phyloP scores from a whole-genome alignment of 2,113 vertebrate genomes.

The Bettongia penicillata region DNA sequence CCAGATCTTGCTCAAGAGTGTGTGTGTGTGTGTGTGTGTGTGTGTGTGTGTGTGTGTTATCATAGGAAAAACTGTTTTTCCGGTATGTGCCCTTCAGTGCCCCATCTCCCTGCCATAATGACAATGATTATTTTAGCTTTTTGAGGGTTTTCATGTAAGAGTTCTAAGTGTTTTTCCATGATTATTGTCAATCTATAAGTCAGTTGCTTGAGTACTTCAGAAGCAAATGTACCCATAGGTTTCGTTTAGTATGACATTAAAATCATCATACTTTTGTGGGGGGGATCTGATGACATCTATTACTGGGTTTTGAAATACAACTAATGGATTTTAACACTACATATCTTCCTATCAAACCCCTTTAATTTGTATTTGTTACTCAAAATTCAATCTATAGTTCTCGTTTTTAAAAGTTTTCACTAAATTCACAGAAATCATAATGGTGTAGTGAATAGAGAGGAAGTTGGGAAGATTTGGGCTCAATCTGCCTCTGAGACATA shows the following conservation, averaged over 20 bases:
- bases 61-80: background rate
- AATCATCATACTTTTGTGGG: background rate
- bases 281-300: background rate
- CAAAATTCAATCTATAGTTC: slow-evolving; percentile 56
- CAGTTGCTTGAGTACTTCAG: background rate
- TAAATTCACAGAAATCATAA: slow-evolving; percentile 22
- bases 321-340: background rate
- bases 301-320: slow-evolving; percentile 26
- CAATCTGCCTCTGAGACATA: background rate
- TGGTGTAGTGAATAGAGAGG: background rate
- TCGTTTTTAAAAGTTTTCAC: slow-evolving; percentile 16
- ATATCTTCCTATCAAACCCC: slow-evolving; percentile 34
- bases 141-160: background rate
- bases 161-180: background rate
- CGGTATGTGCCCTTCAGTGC: background rate
- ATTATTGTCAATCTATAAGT: background rate
- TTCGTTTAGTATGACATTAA: background rate
- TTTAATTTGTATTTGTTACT: slow-evolving; percentile 52
- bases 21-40: too few relatives aligned
- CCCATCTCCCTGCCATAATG: background rate
- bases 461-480: background rate
- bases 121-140: background rate
- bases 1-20: too few relatives aligned
- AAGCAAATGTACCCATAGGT: background rate
- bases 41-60: background rate